These are phyloP conservation scores for Anas platyrhynchos DNA, from an alignment of 2,113 vertebrate genomes.

Conservation along the genomic window DNA sequence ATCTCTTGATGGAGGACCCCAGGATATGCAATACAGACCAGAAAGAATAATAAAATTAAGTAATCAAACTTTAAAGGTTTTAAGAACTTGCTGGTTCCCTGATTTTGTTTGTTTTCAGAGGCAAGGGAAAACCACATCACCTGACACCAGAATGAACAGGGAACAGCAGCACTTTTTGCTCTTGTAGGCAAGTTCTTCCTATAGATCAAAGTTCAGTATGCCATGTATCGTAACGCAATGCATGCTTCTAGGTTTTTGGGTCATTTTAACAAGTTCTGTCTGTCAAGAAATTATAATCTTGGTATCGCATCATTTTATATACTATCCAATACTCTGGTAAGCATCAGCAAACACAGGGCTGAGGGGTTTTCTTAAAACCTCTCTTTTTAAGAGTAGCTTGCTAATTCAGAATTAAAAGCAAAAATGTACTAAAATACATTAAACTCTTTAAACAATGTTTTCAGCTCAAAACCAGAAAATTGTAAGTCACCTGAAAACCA, in stretches of 20 bases:
- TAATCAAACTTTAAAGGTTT: fast-evolving
- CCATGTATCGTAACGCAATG: background rate
- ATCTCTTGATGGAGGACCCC: background rate
- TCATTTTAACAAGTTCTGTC: background rate
- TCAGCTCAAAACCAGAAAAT: background rate
- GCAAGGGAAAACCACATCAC: background rate
- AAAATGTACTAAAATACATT: background rate
- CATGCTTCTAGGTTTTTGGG: background rate
- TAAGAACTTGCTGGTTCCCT: background rate
- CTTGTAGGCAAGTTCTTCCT: background rate
- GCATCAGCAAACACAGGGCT: background rate
- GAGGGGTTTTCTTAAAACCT: background rate
- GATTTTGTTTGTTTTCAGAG: background rate
- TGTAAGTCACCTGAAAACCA: background rate
- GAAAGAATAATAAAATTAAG: background rate
- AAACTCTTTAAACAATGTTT: background rate
- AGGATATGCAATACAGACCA: background rate
- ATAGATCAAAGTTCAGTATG: background rate
- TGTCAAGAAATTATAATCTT: background rate
- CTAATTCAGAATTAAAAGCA: background rate
- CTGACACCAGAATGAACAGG: background rate
- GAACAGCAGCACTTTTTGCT: background rate
- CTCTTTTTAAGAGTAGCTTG: background rate
- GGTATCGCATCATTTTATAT: background rate
- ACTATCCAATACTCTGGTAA: background rate